These are phyloP conservation scores for Pogonophryne albipinna DNA, from an alignment of 2,797 vertebrate genomes.

Conservation along the genomic window DNA sequence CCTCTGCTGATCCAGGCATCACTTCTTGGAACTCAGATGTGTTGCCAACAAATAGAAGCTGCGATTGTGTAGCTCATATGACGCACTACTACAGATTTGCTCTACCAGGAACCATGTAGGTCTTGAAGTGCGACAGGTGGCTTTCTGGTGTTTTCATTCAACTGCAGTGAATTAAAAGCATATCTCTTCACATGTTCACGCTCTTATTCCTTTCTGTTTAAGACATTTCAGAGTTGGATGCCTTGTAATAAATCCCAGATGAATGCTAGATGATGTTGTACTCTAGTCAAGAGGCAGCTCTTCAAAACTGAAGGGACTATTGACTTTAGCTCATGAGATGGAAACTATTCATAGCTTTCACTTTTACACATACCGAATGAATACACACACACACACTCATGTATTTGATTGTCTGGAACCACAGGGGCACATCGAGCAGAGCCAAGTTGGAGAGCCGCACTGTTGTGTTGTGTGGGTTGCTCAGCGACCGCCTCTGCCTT, in stretches of 20 bases:
- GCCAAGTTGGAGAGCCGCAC: constrained; percentile 66
- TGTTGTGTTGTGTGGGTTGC: constrained; percentile 82
- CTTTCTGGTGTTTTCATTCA: constrained; percentile 44
- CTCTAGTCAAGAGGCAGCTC: constrained; percentile 57
- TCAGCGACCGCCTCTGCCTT: constrained; percentile 73
- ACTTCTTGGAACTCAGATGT: constrained; percentile 33
- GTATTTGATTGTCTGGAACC: constrained; percentile 73
- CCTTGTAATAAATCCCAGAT: constrained; percentile 58
- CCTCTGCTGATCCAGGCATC: constrained; percentile 28
- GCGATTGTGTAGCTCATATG: constrained; percentile 9
- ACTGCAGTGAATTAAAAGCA: constrained; percentile 63
- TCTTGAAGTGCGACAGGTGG: constrained; percentile 39
- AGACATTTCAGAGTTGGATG: constrained; percentile 44
- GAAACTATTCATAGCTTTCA: constrained; percentile 76
- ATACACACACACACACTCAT: constrained; percentile 42
- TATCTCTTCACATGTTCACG: constrained; percentile 44
- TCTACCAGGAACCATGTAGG: constrained; percentile 10
- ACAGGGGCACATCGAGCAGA: constrained; percentile 65
- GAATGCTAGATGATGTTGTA: constrained; percentile 54
- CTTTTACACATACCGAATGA: constrained; percentile 51
- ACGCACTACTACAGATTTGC: constrained; percentile 7
- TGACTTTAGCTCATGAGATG: constrained; percentile 65
- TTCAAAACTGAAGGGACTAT: constrained; percentile 54
- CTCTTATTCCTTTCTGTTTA: constrained; percentile 29
- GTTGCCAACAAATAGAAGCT: constrained; percentile 42